phyloP scores from a whole-genome alignment of 2,888 invertebrate species.

The Chrysolina americana region DNA sequence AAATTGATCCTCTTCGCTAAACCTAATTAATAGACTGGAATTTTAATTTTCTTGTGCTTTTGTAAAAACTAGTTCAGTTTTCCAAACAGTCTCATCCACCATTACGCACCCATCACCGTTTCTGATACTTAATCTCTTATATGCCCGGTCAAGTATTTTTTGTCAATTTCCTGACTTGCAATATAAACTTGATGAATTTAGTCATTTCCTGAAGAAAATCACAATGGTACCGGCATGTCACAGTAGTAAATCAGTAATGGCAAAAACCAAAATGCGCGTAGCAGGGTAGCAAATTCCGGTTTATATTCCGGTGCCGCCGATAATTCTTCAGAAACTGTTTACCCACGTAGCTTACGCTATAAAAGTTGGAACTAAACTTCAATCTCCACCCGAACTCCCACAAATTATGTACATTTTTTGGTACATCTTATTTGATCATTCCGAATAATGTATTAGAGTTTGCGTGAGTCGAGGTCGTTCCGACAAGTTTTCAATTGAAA shows the following conservation, averaged over 20 bases:
- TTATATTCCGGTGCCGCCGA: constrained; percentile 53
- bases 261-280: constrained; percentile 49
- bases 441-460: constrained; percentile 40
- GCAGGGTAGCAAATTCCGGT: constrained; percentile 53
- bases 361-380: constrained; percentile 45
- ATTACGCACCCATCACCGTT: too few species aligned
- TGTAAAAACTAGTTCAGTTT: too few species aligned
- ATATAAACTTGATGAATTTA: too few species aligned
- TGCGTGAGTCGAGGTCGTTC: constrained; percentile 34
- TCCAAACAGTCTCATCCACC: too few species aligned
- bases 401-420: constrained; percentile 40
- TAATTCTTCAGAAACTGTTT: constrained; percentile 55
- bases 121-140: too few species aligned
- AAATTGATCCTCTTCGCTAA: too few species aligned
- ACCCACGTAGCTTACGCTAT: constrained; percentile 48
- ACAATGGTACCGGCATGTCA: constrained; percentile 7
- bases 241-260: constrained; percentile 36
- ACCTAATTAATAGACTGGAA: too few species aligned
- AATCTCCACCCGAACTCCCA: constrained; percentile 34
- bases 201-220: neutral
- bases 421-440: constrained; percentile 40
- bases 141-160: too few species aligned
- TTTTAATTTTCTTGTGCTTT: too few species aligned
- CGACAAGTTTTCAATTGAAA: constrained; percentile 21
- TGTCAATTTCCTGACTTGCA: too few species aligned